Conservation (phyloP, 1,140 invertebrate species). For the Zaprionus davidi region DNA sequence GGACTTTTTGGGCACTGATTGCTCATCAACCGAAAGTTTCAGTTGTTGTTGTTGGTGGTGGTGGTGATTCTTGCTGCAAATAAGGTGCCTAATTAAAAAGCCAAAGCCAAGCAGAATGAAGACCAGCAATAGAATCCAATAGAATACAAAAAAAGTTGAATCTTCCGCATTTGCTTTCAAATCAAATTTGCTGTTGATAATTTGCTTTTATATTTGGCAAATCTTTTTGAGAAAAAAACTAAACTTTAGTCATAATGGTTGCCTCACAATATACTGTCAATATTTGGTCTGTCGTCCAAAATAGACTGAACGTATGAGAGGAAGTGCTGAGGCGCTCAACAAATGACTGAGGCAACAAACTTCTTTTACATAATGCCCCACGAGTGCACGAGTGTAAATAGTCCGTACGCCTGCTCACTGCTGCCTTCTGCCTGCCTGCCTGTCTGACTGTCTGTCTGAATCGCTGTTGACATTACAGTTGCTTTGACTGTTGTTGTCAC, state of each 20-base stretch:
- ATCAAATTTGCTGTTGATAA: conserved; percentile 19
- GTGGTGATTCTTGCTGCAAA: conserved; percentile 47
- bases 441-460: conserved; percentile 2
- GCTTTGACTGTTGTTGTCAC: conserved; percentile 52
- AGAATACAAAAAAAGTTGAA: conserved; percentile 47
- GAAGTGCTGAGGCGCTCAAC: conserved; percentile 26
- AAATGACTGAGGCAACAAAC: conserved; percentile 50
- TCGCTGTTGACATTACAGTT: conserved; percentile 55
- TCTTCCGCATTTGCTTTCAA: conserved; percentile 72
- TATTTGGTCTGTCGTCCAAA: conserved; percentile 54
- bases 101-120: conserved; percentile 21
- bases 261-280: conserved; percentile 53
- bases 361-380: conserved; percentile 55
- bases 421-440: background rate
- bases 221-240: conserved; percentile 12
- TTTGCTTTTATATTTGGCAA: conserved; percentile 53
- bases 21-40: conserved; percentile 53
- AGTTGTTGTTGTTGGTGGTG: conserved; percentile 7
- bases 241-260: conserved; percentile 27
- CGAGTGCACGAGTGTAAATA: conserved; percentile 30
- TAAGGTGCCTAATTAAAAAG: conserved; percentile 73
- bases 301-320: conserved; percentile 41
- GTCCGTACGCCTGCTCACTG: conserved; percentile 21
- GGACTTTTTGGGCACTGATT: conserved; percentile 54
- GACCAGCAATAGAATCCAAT: conserved; percentile 1